These are phyloP conservation scores for Nysson spinosus DNA, from an alignment of 2,888 invertebrate species.

Conservation along the genomic window DNA sequence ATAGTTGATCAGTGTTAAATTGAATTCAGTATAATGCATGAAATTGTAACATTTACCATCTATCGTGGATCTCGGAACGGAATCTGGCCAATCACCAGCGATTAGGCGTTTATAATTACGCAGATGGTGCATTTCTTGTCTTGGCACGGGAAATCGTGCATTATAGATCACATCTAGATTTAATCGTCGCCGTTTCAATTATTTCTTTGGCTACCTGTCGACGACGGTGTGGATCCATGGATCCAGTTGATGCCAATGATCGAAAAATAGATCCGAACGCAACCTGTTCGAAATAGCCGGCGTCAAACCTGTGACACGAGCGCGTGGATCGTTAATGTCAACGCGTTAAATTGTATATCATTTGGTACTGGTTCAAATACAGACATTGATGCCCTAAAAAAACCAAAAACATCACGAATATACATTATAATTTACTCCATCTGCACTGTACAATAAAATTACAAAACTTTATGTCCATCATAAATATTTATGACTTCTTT, in stretches of 20 bases:
- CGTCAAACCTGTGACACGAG: slow-evolving; percentile 52
- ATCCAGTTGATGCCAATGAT: slow-evolving; percentile 58
- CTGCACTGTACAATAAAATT: no score
- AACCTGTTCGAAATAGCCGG: slow-evolving; percentile 63
- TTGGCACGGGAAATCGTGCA: slow-evolving; percentile 42
- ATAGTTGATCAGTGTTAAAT: no score
- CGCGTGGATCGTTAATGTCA: slow-evolving; percentile 29
- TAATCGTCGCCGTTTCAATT: slow-evolving; percentile 55
- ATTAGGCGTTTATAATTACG: slow-evolving; percentile 49
- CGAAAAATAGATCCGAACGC: slow-evolving; percentile 61
- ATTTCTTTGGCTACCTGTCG: slow-evolving; percentile 56
- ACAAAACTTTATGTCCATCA: no score
- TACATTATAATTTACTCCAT: no score
- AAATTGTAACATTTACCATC: not conserved
- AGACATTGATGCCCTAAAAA: no score
- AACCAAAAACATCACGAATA: no score
- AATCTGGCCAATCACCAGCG: slow-evolving; percentile 49
- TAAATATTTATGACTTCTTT: no score
- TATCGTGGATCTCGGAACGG: not conserved
- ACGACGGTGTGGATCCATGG: slow-evolving; percentile 47
- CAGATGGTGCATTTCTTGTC: slow-evolving; percentile 28
- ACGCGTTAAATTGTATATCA: slow-evolving; percentile 11
- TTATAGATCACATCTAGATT: slow-evolving; percentile 48
- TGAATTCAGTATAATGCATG: not conserved
- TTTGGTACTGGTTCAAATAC: slow-evolving; percentile 6